phyloP scores from a whole-genome alignment of 2,797 vertebrate species.

The Lagorchestes hirsutus region DNA sequence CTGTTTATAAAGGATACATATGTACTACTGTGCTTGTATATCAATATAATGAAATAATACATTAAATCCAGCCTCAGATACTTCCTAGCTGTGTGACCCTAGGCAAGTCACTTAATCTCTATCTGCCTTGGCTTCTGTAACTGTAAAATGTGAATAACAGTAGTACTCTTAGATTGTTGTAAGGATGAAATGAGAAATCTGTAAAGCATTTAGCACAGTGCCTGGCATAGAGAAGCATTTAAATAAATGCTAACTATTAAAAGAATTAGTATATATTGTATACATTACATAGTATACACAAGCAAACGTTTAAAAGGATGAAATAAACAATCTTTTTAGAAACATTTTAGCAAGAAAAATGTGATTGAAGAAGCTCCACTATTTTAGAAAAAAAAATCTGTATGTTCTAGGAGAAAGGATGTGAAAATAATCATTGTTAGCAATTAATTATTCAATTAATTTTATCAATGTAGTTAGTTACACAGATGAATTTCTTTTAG shows the following conservation, averaged over 20 bases:
- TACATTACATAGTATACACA: neutral
- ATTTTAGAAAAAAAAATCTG: neutral
- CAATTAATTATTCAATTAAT: neutral
- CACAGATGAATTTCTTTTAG: neutral
- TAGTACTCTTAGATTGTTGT: neutral
- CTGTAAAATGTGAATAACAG: neutral
- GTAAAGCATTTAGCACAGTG: neutral
- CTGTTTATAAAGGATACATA: neutral
- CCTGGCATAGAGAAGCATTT: neutral
- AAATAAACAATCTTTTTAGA: neutral
- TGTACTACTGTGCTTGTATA: neutral
- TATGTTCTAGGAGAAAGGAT: neutral
- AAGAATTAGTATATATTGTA: neutral
- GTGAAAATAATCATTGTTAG: neutral
- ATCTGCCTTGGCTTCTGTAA: neutral
- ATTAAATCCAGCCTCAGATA: neutral
- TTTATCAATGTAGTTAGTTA: neutral
- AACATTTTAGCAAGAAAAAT: neutral
- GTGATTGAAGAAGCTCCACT: neutral
- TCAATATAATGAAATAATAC: neutral
- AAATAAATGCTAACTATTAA: neutral
- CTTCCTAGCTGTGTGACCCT: neutral
- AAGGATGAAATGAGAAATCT: neutral
- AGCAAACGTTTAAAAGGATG: neutral
- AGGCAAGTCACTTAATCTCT: neutral